Conservation (phyloP, 1,140 invertebrate genomes). For the Orius insidiosus region DNA sequence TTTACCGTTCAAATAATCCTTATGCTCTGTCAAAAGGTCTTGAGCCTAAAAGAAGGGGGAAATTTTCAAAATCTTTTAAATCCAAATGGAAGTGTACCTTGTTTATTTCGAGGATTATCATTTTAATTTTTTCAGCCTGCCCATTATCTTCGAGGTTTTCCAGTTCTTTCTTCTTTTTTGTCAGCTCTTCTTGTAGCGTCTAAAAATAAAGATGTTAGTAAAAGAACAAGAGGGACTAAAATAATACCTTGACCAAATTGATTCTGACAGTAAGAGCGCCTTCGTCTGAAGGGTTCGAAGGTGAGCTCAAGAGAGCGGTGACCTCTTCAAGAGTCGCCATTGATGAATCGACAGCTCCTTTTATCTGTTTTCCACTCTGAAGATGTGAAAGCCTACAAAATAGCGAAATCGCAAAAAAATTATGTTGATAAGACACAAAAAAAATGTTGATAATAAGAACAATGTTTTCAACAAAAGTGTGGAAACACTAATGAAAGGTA, state of each 20-base stretch:
- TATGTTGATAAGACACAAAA: too few species aligned
- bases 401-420: too few species aligned
- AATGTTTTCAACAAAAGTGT: too few species aligned
- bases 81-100: slow-evolving; percentile 27
- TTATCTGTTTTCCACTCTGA: slow-evolving; percentile 18
- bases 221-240: neutral
- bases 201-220: slow-evolving; percentile 24
- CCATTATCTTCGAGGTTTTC: slow-evolving; percentile 32
- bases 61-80: neutral
- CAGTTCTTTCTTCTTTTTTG: slow-evolving; percentile 33
- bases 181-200: slow-evolving; percentile 52
- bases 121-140: slow-evolving; percentile 28
- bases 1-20: slow-evolving; percentile 38
- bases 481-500: too few species aligned
- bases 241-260: slow-evolving; percentile 41
- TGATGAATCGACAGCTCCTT: slow-evolving; percentile 8
- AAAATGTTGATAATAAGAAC: slow-evolving; percentile 21
- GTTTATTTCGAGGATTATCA: slow-evolving; percentile 30
- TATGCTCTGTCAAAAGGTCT: slow-evolving; percentile 26
- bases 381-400: slow-evolving; percentile 18
- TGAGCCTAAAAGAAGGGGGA: slow-evolving; percentile 16
- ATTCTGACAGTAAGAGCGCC: slow-evolving; percentile 40
- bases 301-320: slow-evolving; percentile 34
- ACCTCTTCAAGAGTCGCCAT: slow-evolving; percentile 27
- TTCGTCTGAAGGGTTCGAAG: slow-evolving; percentile 45